Conservation (phyloP, 1,140 invertebrate species). For the Caenorhabditis latens region DNA sequence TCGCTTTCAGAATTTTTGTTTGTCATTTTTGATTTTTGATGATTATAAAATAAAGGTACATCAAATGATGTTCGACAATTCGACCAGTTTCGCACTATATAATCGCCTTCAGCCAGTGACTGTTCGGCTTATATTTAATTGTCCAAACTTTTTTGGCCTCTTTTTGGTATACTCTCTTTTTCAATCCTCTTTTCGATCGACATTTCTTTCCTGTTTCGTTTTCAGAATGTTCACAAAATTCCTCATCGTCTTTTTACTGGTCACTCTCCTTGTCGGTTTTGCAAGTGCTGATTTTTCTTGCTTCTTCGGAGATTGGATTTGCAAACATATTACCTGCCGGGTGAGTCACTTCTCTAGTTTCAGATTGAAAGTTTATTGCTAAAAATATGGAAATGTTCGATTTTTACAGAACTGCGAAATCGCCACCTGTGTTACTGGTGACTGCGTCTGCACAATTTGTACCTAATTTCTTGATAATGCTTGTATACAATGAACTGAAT, state of each 20-base stretch:
- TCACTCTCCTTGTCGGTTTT: not conserved
- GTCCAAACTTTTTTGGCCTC: not conserved
- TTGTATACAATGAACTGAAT: not conserved
- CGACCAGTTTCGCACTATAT: too few relatives aligned
- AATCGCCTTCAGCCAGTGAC: not conserved
- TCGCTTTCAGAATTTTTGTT: too few relatives aligned
- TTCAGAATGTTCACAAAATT: not conserved
- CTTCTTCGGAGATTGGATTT: conserved; percentile 33
- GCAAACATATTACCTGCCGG: not conserved
- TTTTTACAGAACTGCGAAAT: conserved; percentile 9
- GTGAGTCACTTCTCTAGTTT: conserved; percentile 8
- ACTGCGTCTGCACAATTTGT: conserved; percentile 43
- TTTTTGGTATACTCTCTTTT: not conserved
- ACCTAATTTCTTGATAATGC: not conserved
- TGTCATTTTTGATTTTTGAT: too few relatives aligned
- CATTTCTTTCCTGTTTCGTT: not conserved
- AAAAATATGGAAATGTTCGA: not conserved
- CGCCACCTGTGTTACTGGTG: conserved; percentile 22
- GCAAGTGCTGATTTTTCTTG: conserved; percentile 31
- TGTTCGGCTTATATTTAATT: not conserved
- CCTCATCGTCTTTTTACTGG: not conserved
- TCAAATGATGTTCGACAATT: too few relatives aligned
- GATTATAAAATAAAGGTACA: too few relatives aligned
- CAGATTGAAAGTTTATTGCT: not conserved
- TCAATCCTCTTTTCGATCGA: not conserved